A percentile compares a stretch with the other conserved stretches of the same genome.
phyloP scores from a whole-genome alignment of 1,140 invertebrate genomes.

The Sitophilus oryzae region DNA sequence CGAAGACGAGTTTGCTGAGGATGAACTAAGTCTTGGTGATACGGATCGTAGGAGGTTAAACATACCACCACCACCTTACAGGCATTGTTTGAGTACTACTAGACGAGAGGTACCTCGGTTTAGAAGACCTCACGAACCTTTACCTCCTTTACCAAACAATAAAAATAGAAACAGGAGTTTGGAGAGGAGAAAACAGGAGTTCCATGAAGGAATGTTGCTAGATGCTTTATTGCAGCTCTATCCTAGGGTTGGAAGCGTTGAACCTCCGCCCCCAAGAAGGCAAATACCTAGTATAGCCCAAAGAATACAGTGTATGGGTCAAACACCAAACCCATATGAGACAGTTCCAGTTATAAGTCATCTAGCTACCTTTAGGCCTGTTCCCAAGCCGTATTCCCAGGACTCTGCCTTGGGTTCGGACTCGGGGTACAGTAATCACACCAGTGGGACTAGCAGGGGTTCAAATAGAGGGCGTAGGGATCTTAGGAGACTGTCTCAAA shows the following conservation, averaged over 20 bases:
- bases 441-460: slow-evolving; percentile 42
- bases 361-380: slow-evolving; percentile 41
- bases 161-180: slow-evolving; percentile 47
- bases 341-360: slow-evolving; percentile 52
- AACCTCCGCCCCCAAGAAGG: slow-evolving; percentile 33
- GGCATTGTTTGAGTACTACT: slow-evolving; percentile 28
- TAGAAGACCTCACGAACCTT: slow-evolving; percentile 39
- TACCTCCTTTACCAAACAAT: slow-evolving; percentile 43
- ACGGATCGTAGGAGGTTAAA: slow-evolving; percentile 44
- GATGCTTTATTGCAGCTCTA: slow-evolving; percentile 59
- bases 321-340: slow-evolving; percentile 51
- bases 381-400: slow-evolving; percentile 44
- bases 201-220: slow-evolving; percentile 61
- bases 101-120: slow-evolving; percentile 37
- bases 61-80: slow-evolving; percentile 45
- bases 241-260: slow-evolving; percentile 51
- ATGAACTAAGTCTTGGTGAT: slow-evolving; percentile 56
- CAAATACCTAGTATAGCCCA: slow-evolving; percentile 45
- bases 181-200: slow-evolving; percentile 53
- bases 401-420: slow-evolving; percentile 60
- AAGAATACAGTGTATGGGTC: slow-evolving; percentile 49
- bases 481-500: slow-evolving; percentile 39
- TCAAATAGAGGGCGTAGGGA: slow-evolving; percentile 41
- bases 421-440: slow-evolving; percentile 65
- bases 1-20: slow-evolving; percentile 65